Evolutionary conservation across 2,888 invertebrate species (phyloP), one percentile per base, ranked within the genome.

Genomic region (Cryptosula pallasiana): DNA sequence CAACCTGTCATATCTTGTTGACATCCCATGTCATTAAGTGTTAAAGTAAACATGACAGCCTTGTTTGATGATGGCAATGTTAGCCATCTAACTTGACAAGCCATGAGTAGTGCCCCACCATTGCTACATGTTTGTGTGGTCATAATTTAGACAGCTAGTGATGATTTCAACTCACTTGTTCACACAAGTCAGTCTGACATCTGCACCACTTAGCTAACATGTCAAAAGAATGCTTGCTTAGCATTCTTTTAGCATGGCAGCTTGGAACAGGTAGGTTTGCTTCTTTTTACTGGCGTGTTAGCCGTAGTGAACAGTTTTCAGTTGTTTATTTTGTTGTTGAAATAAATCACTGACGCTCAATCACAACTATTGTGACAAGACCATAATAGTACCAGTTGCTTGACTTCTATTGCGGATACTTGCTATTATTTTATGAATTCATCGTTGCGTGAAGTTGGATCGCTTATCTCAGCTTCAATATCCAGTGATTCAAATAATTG

Each of bases 1-100:
- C 32, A 63, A 63, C 63, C 63, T 63, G 63, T 63, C 63, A 63
- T 63, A 63, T 63, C 63, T 63, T 63, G 63, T 63, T 63, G 63
- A 63, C 63, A 63, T 63, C 63, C 63, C 63, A 25, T 63, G 63
- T 63, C 63, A 63, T 63, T 63, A 63, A 63, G 63, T 63, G 63
- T 63, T 63, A 63, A 34, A 63, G 63, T 63, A 63, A 63, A 63
- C 63, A 63, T 63, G 63, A 63, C 63, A 63, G 27, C 25, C 63
- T 13, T 63, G 45, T 45, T 45, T 45, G 45, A 45, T 45, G 45
- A 45, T 45, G 5, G 45, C 45, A 45, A 45, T 45, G 45, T 20
- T 45, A 45, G 45, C 45, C 45, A 45, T 45, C 45, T 20, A 45
- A 45, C 45, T 45, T 45, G 45, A 45, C 45, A 45, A 45, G 45